Conservation (phyloP, 2,888 invertebrate genomes). For the Bembecia ichneumoniformis region DNA sequence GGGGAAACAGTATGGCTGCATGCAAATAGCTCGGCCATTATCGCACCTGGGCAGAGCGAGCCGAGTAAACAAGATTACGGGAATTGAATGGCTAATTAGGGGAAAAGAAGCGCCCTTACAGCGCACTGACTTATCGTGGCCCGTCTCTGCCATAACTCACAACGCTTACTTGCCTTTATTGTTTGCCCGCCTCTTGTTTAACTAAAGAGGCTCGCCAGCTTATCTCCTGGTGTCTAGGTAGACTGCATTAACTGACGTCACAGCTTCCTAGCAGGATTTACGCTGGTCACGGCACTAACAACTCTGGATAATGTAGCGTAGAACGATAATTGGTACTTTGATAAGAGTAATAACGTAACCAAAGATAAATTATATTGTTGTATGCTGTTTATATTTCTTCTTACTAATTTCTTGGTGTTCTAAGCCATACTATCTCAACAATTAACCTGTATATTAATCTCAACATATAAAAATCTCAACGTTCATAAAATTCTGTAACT, state of each 20-base stretch:
- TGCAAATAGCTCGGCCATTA: constrained; percentile 72
- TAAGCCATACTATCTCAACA: too few relatives aligned
- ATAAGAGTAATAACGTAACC: too few relatives aligned
- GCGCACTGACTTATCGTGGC: constrained; percentile 58
- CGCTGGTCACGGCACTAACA: neutral
- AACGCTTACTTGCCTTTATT: constrained; percentile 64
- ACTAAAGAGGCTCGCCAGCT: constrained; percentile 65
- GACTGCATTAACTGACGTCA: constrained; percentile 60
- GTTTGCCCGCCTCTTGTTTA: constrained; percentile 62
- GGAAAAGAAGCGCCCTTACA: constrained; percentile 60
- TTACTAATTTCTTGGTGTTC: too few relatives aligned
- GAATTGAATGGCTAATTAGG: constrained; percentile 72
- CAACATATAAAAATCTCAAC: too few relatives aligned
- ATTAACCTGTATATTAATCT: too few relatives aligned
- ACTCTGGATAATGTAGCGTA: too few relatives aligned
- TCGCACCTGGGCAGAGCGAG: constrained; percentile 65
- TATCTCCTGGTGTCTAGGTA: constrained; percentile 58
- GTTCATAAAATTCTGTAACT: too few relatives aligned
- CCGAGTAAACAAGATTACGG: constrained; percentile 72
- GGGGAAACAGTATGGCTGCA: constrained; percentile 71
- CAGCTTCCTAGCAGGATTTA: constrained; percentile 20
- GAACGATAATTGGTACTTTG: too few relatives aligned
- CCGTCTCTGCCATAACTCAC: constrained; percentile 67
- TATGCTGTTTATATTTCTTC: too few relatives aligned
- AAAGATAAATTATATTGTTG: too few relatives aligned